Evolutionary conservation across 1,140 invertebrate genomes (phyloP), one percentile per base, ranked within the genome.

Genomic region (Trypoxylus dichotomus): DNA sequence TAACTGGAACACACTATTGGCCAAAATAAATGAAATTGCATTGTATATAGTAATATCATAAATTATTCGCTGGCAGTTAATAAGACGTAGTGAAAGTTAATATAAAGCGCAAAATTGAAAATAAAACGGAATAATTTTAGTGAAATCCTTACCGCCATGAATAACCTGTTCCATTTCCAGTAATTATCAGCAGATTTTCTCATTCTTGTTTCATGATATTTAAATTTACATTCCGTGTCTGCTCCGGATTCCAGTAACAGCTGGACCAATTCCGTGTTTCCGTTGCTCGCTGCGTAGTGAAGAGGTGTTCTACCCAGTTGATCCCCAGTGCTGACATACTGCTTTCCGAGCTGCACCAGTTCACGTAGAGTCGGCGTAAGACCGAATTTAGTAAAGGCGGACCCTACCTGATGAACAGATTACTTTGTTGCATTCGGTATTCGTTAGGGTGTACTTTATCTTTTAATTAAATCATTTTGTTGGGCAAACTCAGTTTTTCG

Each of bases 251-350:
- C 71, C 41, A 77, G 19, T 11, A 77, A 47, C 19, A 77, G 68
- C 37, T 77, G 37, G 27, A 73, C 68, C 71, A 77, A 77, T 72
- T 77, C 68, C 8, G 68, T n/a, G 29, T 77, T 77, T 37, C 76
- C 76, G 42, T 77, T 77, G 13, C 37, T 32, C 21, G 25, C 68
- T 5, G 63, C 76, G 42, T 77, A 77, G 41, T 73, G 76, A 1
- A 77, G 37, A 11, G 76, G 76, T 24, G 76, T 77, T 47, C 76
- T 42, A 42, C 76, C 76, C n/a, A 77, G 42, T 73, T 77, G 29
- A 54, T 77, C 76, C 25, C n/a, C 60, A 13, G 32, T 24, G 71
- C 37, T 73, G 27, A 73, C 71, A 37, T 73, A 32, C 10, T 24
- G 60, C 10, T 42, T 37, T 10, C 29, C 75, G 58, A 13, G 29